Evolutionary conservation across 2,888 invertebrate species (phyloP).

Genomic region (Troilus luridus): DNA sequence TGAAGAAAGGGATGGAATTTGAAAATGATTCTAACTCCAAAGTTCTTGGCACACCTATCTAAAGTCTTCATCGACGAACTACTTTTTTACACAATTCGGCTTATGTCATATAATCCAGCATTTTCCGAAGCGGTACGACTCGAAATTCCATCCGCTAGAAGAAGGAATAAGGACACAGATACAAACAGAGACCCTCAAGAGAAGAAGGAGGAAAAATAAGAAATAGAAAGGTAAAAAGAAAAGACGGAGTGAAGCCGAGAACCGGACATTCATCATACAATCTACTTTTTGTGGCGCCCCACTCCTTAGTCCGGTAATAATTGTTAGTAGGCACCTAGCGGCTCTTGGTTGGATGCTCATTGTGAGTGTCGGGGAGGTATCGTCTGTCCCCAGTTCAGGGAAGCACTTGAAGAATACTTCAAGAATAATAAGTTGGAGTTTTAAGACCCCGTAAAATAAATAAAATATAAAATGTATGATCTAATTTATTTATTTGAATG

Average conservation of each 20-base stretch:
- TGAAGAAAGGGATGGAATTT: no score
- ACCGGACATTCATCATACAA: slow-evolving; percentile 54
- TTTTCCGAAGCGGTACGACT: neutral
- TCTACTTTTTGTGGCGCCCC: slow-evolving; percentile 58
- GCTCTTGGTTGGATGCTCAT: neutral
- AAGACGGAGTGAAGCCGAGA: slow-evolving; percentile 42
- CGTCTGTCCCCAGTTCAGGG: neutral
- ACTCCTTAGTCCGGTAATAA: slow-evolving; percentile 15
- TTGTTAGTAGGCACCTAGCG: slow-evolving; percentile 53
- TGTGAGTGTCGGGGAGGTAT: neutral
- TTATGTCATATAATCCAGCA: neutral
- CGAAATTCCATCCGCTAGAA: neutral
- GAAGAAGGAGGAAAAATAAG: neutral
- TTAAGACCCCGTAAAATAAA: no score
- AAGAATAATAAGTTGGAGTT: no score
- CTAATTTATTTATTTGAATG: no score
- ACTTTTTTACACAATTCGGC: neutral
- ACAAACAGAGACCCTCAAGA: slow-evolving; percentile 41
- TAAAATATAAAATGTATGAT: no score
- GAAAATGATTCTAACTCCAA: no score
- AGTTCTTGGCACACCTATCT: no score
- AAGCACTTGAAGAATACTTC: neutral
- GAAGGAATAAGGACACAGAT: slow-evolving; percentile 9
- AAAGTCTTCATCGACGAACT: neutral
- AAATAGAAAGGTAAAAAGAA: slow-evolving; percentile 44